These are phyloP conservation scores for Pseudopodoces humilis DNA, from an alignment of 2,113 vertebrate genomes.

Conservation along the genomic window DNA sequence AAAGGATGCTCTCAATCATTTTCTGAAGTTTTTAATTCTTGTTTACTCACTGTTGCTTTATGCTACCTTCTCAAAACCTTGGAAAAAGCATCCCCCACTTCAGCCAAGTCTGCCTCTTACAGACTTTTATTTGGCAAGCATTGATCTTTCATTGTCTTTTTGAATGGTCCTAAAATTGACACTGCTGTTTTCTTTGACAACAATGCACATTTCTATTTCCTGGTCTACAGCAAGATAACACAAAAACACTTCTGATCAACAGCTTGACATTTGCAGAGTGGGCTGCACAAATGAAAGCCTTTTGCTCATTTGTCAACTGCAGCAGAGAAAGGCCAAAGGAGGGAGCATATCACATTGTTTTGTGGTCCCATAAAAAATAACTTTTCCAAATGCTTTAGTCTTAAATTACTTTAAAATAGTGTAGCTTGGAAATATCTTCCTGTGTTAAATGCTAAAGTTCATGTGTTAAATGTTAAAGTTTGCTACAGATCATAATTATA, in stretches of 20 bases:
- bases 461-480: background rate
- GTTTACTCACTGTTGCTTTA: background rate
- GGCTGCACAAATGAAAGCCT: background rate
- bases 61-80: background rate
- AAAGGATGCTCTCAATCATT: background rate
- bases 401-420: background rate
- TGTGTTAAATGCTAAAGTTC: background rate
- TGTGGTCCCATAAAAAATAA: background rate
- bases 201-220: slow-evolving; percentile 41
- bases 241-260: background rate
- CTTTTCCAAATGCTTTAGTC: background rate
- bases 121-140: background rate
- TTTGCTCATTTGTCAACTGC: background rate
- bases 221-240: background rate
- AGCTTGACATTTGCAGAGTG: background rate
- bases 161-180: background rate
- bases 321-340: background rate
- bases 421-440: background rate
- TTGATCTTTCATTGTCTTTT: background rate
- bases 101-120: background rate
- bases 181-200: slow-evolving; percentile 22
- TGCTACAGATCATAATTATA: background rate
- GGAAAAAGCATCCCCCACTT: background rate
- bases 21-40: background rate
- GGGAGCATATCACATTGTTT: background rate